Conservation (phyloP, 2,888 invertebrate species). For the Thymelicus lineola region DNA sequence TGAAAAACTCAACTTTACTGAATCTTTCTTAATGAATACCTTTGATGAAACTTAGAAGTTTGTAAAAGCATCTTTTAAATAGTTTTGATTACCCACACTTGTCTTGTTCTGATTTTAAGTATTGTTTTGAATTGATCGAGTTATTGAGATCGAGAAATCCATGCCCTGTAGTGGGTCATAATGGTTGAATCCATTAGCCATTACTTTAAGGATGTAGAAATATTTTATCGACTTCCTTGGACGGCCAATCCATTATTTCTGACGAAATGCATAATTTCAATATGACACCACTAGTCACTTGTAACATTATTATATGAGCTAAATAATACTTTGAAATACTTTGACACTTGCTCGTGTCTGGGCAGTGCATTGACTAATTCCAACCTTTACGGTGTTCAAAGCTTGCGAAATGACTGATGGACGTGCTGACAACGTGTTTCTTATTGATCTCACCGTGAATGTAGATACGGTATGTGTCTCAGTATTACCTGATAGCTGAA, state of each 20-base stretch:
- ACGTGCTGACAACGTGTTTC: constrained; percentile 26
- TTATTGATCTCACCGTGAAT: constrained; percentile 32
- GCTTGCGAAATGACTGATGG: constrained; percentile 35
- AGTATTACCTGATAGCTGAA: neutral
- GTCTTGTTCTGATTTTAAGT: neutral
- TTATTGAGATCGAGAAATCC: too few species aligned
- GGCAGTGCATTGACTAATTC: constrained; percentile 18
- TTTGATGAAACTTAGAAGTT: constrained; percentile 20
- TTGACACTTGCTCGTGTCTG: constrained; percentile 12
- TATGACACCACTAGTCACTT: too few species aligned
- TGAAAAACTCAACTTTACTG: constrained; percentile 59
- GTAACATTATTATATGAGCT: neutral
- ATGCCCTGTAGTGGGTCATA: too few species aligned
- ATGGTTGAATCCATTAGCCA: too few species aligned
- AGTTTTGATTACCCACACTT: neutral
- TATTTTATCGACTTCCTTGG: too few species aligned
- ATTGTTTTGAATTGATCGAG: too few species aligned
- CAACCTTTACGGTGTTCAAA: constrained; percentile 25
- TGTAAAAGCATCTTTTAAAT: constrained; percentile 3
- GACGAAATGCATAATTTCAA: too few species aligned
- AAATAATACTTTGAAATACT: constrained; percentile 3
- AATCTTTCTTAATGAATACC: constrained; percentile 50
- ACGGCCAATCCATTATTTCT: too few species aligned
- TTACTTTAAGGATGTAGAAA: too few species aligned
- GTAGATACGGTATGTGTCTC: neutral